Evolutionary conservation across 1,140 invertebrate species (phyloP).

Genomic region (Gerris buenoi): DNA sequence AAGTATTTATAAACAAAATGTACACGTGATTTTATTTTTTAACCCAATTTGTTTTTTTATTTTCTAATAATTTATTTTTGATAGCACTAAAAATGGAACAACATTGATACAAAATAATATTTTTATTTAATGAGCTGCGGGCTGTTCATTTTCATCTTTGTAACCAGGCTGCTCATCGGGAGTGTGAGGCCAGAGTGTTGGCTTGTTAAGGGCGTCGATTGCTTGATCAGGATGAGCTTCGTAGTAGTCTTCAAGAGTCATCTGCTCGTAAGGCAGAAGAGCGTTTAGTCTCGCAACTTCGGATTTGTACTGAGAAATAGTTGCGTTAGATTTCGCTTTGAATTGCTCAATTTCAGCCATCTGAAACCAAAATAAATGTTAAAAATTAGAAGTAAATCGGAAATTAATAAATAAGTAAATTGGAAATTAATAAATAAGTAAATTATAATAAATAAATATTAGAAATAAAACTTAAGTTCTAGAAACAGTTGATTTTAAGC

Average conservation of each 20-base stretch:
- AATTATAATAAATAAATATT: too few relatives aligned
- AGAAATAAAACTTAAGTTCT: too few relatives aligned
- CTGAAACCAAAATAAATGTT: constrained; percentile 27
- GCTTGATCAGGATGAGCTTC: constrained; percentile 52
- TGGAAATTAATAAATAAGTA: too few relatives aligned
- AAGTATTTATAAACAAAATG: too few relatives aligned
- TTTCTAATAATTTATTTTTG: too few relatives aligned
- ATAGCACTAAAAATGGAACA: too few relatives aligned
- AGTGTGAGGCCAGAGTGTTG: constrained; percentile 66
- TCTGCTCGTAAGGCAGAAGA: constrained; percentile 57
- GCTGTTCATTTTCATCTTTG: constrained; percentile 9
- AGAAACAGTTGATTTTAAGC: too few relatives aligned
- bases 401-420: too few relatives aligned
- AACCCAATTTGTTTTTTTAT: too few relatives aligned
- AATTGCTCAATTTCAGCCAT: constrained; percentile 27
- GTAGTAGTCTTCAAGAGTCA: constrained; percentile 75
- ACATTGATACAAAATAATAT: too few relatives aligned
- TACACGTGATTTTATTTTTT: too few relatives aligned
- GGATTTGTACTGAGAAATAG: constrained; percentile 33
- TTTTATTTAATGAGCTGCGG: constrained; percentile 5
- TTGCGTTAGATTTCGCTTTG: constrained; percentile 28
- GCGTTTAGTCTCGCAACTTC: constrained; percentile 42
- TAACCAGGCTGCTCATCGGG: constrained; percentile 35
- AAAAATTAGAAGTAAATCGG: too few relatives aligned
- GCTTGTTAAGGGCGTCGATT: constrained; percentile 50